A percentile compares a stretch with the other conserved stretches of the same genome.
Conservation (phyloP, 2,888 invertebrate species). For the Clistopyga incitator region DNA sequence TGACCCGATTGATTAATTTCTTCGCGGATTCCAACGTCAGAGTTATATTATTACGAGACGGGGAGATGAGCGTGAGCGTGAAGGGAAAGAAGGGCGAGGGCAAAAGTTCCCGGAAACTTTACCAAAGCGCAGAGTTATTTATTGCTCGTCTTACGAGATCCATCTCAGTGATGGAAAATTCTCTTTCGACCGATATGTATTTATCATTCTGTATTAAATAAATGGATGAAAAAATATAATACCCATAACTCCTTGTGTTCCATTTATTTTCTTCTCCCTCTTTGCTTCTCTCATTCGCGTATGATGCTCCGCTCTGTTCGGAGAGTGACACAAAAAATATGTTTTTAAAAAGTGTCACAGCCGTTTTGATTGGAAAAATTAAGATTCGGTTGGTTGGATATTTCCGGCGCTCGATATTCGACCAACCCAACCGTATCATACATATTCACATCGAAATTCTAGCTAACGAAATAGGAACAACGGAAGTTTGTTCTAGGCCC, state of each 20-base stretch:
- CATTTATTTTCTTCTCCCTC: not conserved
- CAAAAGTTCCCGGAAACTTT: constrained; percentile 61
- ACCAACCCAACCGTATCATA: not conserved
- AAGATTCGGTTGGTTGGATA: not conserved
- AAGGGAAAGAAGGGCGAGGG: constrained; percentile 31
- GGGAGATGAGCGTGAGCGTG: constrained; percentile 40
- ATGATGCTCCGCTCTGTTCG: no score
- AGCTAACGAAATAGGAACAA: not conserved
- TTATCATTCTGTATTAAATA: not conserved
- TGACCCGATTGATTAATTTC: constrained; percentile 65
- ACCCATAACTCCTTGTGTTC: not conserved
- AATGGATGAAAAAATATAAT: no score
- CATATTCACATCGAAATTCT: not conserved
- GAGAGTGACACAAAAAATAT: no score
- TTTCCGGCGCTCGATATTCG: not conserved
- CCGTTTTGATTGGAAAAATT: not conserved
- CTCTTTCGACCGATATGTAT: constrained; percentile 39
- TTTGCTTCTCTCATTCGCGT: not conserved
- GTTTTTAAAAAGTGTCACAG: not conserved
- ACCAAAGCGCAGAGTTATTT: constrained; percentile 58
- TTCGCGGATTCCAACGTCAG: constrained; percentile 54
- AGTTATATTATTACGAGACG: constrained; percentile 63
- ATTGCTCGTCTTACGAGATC: constrained; percentile 61
- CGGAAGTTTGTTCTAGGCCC: not conserved
- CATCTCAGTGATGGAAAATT: constrained; percentile 36